Conservation (phyloP, 2,888 invertebrate genomes). For the Nysson spinosus region DNA sequence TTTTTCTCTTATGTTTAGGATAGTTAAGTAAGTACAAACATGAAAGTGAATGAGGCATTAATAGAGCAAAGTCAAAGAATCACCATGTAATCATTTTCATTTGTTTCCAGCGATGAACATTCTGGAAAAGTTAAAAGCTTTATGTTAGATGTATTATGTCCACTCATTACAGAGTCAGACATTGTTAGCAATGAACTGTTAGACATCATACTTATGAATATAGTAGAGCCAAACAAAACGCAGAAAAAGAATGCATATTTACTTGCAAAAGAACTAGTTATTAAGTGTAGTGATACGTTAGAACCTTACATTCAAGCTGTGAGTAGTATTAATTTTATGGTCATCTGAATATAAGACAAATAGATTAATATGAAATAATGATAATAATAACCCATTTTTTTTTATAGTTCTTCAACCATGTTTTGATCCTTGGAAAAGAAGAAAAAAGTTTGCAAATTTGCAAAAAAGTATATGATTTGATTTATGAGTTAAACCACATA, state of each 20-base stretch:
- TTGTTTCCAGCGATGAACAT: conserved; percentile 89
- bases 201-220: conserved; percentile 94
- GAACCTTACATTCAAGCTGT: conserved; percentile 97
- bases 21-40: conserved; percentile 91
- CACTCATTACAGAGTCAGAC: conserved; percentile 96
- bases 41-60: neutral
- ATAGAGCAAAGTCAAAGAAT: neutral
- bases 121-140: conserved; percentile 97
- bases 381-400: no score
- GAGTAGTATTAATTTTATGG: conserved; percentile 72
- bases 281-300: conserved; percentile 93
- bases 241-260: conserved; percentile 93
- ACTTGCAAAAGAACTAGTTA: conserved; percentile 93
- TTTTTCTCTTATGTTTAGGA: conserved; percentile 95
- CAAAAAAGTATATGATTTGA: conserved; percentile 94
- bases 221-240: conserved; percentile 95
- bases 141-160: conserved; percentile 96
- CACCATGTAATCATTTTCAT: conserved; percentile 7
- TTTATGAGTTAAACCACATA: conserved; percentile 96
- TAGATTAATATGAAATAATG: neutral
- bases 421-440: conserved; percentile 94
- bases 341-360: neutral
- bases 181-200: conserved; percentile 95
- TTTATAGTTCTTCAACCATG: conserved; percentile 96
- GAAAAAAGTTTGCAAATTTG: conserved; percentile 89